These are phyloP conservation scores for Drosophila paranaensis DNA, from an alignment of 2,888 invertebrate species.

Conservation along the genomic window DNA sequence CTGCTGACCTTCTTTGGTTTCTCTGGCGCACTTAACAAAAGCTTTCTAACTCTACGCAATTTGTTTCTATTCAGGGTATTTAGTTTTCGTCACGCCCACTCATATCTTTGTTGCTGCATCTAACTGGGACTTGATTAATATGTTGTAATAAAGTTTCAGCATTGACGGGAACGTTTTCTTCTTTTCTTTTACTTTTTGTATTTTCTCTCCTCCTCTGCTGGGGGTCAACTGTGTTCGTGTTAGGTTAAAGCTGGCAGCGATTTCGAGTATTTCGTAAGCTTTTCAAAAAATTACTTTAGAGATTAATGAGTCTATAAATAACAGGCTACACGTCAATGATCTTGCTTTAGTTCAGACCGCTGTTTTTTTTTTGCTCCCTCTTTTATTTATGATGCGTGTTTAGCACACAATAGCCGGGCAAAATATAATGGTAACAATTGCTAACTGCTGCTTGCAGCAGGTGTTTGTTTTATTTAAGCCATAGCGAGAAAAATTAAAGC, in stretches of 20 bases:
- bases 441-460: slow-evolving; percentile 2
- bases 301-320: slow-evolving; percentile 64
- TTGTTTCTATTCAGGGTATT: slow-evolving; percentile 37
- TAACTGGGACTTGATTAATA: slow-evolving; percentile 54
- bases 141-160: slow-evolving; percentile 51
- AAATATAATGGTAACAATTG: slow-evolving; percentile 18
- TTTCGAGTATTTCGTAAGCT: slow-evolving; percentile 27
- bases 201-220: slow-evolving; percentile 11
- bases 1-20: not conserved
- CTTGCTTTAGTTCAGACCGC: slow-evolving; percentile 32
- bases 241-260: slow-evolving; percentile 52
- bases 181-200: not conserved
- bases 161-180: slow-evolving; percentile 37
- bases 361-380: no score
- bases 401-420: slow-evolving; percentile 32
- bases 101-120: slow-evolving; percentile 1
- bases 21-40: not conserved
- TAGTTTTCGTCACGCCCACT: slow-evolving; percentile 15
- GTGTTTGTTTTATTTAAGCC: not conserved
- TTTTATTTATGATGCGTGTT: slow-evolving; percentile 50
- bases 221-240: slow-evolving; percentile 53
- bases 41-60: not conserved
- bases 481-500: not conserved
- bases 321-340: slow-evolving; percentile 56
- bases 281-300: slow-evolving; percentile 44